Evolutionary conservation across 2,888 invertebrate species (phyloP).

Genomic region (Campoletis raptor): DNA sequence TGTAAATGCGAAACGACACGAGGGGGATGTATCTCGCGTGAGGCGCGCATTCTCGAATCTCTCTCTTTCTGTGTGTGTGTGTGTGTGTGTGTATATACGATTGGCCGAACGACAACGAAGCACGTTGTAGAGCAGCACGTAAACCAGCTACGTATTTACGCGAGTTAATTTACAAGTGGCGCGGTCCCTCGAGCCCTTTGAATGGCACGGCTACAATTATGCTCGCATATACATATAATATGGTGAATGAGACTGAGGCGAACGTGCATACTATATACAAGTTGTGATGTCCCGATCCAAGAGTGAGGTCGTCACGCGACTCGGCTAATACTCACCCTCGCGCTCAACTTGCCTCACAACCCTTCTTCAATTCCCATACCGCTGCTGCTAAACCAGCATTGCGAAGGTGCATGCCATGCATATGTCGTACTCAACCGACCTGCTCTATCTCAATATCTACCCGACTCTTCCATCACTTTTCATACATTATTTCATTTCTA

Average conservation of each 20-base stretch:
- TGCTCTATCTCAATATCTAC: constrained; percentile 27
- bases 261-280: constrained; percentile 35
- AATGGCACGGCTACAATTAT: constrained; percentile 68
- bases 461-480: constrained; percentile 22
- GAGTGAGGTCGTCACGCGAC: constrained; percentile 64
- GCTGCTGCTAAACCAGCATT: constrained; percentile 26
- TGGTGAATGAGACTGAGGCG: constrained; percentile 22
- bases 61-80: background rate
- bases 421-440: constrained; percentile 38
- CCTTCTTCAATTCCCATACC: constrained; percentile 12
- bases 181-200: constrained; percentile 66
- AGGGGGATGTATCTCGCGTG: constrained; percentile 23
- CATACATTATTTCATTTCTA: too few species aligned
- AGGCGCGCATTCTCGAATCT: constrained; percentile 52
- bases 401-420: constrained; percentile 22
- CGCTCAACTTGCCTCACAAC: constrained; percentile 23
- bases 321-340: constrained; percentile 60
- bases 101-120: constrained; percentile 53
- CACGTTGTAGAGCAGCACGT: constrained; percentile 68
- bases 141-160: constrained; percentile 69
- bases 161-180: constrained; percentile 71
- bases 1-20: constrained; percentile 4
- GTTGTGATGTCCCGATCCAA: constrained; percentile 60
- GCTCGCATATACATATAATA: constrained; percentile 39
- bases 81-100: background rate